A percentile compares a stretch with the other conserved stretches of the same genome.
Conservation (phyloP, 2,797 vertebrate species). For the Okamejei kenojei region DNA sequence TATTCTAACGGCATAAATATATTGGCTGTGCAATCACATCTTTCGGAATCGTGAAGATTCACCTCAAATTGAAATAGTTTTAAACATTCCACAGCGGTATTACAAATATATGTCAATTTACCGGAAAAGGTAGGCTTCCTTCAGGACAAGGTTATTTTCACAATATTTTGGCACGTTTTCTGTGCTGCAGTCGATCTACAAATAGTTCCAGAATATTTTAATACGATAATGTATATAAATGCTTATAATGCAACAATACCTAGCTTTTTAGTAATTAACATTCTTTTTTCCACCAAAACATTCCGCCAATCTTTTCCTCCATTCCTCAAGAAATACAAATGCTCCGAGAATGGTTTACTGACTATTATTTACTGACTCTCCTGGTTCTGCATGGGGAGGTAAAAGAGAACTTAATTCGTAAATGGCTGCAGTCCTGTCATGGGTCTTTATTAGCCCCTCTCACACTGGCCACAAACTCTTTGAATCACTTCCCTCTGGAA, state of each 20-base stretch:
- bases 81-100: not conserved
- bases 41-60: no score
- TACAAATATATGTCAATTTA: conserved; percentile 47
- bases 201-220: conserved; percentile 30
- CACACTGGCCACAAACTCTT: no score
- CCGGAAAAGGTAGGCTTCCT: conserved; percentile 82
- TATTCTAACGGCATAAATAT: no score
- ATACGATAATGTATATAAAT: not conserved
- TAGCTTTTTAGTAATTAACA: not conserved
- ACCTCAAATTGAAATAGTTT: not conserved
- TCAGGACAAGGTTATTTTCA: conserved; percentile 58
- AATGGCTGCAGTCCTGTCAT: not conserved
- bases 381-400: not conserved
- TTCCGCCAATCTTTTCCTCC: not conserved
- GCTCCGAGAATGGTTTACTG: not conserved
- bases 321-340: not conserved
- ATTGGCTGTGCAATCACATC: no score
- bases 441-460: no score
- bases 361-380: not conserved
- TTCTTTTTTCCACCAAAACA: not conserved
- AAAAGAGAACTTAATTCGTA: not conserved
- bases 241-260: not conserved
- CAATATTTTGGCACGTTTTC: conserved; percentile 68
- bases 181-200: conserved; percentile 74
- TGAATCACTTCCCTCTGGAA: no score